phyloP scores from a whole-genome alignment of 1,140 invertebrate species.

The Schlechtendalia chinensis region DNA sequence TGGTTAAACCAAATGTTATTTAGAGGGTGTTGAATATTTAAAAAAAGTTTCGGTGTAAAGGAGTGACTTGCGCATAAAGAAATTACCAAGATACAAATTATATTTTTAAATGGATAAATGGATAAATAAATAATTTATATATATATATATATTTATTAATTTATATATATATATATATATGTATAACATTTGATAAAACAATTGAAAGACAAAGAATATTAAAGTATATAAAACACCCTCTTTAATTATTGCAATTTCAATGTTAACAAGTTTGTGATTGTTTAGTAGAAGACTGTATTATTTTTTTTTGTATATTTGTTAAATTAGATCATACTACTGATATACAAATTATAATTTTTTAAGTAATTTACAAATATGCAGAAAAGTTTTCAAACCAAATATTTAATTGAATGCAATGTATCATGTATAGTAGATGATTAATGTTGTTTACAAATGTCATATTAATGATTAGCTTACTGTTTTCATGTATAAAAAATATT shows the following conservation, averaged over 20 bases:
- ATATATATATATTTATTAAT: too few species aligned
- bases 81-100: too few species aligned
- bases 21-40: background rate
- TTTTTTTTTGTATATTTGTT: background rate
- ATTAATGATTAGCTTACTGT: background rate
- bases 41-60: too few species aligned
- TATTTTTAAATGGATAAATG: too few species aligned
- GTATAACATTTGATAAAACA: too few species aligned
- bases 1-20: background rate
- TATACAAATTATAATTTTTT: background rate
- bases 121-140: too few species aligned
- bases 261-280: background rate
- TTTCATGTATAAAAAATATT: background rate
- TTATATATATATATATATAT: too few species aligned
- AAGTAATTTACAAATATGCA: background rate
- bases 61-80: too few species aligned
- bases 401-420: background rate
- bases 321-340: background rate
- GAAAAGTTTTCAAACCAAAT: background rate
- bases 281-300: conserved; percentile 1
- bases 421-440: background rate
- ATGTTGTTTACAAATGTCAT: background rate
- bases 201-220: too few species aligned
- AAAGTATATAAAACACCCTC: background rate
- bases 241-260: background rate